Base-by-base conservation (phyloP, 1,140 invertebrate genomes). In the Akabosia matsudoensis region DNA sequence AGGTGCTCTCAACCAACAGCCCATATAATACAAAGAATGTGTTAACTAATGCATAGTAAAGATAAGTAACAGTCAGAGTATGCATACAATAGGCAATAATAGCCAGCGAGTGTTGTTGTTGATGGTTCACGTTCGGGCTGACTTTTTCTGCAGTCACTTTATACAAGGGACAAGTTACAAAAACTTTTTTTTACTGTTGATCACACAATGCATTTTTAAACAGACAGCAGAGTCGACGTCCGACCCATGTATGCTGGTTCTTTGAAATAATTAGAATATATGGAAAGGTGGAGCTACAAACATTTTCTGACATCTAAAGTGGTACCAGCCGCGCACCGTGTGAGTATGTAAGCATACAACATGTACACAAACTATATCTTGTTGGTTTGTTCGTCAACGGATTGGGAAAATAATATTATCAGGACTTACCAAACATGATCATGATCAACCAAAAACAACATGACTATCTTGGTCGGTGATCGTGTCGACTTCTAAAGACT, bases 211-310 rank as follows among this genome's bases (percentile, higher is more conserved):
- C 54, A 16, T 13, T 56, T 56, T 56, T 56, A 13, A 56, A 56
- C 54, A 10, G 54, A 56, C 24, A 56, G 10, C 54, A n/a, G n/a
- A n/a, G n/a, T 56, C 54, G 54, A 3, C 54, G 7, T 4, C 24
- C 54, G 22, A 3, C 24, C 54, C 54, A 22, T 56, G 54, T 56
- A 13, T 22, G 54, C 24, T 56, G 13, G 24, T 56, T 24, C 54
- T 56, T 13, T 56, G 54, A 22, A 28, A 67, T 67, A 67, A 67
- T 67, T 67, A 67, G 26, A 67, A 67, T 67, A 67, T 67, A 67
- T 10, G 61, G 61, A 31, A 67, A 67, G 24, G 61, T 67, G 61
- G 26, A 67, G 61, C 28, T 31, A 4, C 7, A 67, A 67, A 67
- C 61, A 24, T 67, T 67, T 24, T 67, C 31, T 30, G 61, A 28